Conservation (phyloP, 1,140 invertebrate species). For the Brachionus calyciflorus region DNA sequence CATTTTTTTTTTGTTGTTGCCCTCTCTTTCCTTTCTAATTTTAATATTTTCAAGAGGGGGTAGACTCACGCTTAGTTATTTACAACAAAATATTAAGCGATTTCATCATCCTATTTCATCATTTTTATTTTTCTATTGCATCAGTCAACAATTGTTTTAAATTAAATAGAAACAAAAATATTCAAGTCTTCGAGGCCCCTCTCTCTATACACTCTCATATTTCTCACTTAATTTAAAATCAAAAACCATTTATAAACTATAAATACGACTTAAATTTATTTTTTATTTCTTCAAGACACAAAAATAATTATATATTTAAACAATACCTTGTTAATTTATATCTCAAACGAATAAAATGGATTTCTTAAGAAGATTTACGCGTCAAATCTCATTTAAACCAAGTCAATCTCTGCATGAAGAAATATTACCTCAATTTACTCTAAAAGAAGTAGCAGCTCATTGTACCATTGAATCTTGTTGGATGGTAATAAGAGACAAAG, state of each 20-base stretch:
- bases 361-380: constrained; percentile 40
- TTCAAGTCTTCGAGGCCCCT: background rate
- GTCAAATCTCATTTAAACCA: constrained; percentile 20
- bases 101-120: constrained; percentile 47
- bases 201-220: background rate
- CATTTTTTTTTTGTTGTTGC: background rate
- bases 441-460: constrained; percentile 52
- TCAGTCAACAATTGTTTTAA: constrained; percentile 30
- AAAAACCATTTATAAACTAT: constrained; percentile 39
- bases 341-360: constrained; percentile 22
- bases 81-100: constrained; percentile 11
- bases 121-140: constrained; percentile 44
- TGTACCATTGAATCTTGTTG: constrained; percentile 52
- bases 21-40: background rate
- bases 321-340: background rate
- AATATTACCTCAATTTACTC: constrained; percentile 48
- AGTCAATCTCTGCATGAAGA: background rate
- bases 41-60: too few relatives aligned
- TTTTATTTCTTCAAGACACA: constrained; percentile 7
- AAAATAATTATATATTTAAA: background rate
- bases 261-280: constrained; percentile 24
- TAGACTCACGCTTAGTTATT: background rate
- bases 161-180: background rate
- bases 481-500: constrained; percentile 53
- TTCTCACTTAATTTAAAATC: constrained; percentile 25